Base-by-base conservation (phyloP, 2,888 invertebrate genomes). In the Pterobdella sp. region DNA sequence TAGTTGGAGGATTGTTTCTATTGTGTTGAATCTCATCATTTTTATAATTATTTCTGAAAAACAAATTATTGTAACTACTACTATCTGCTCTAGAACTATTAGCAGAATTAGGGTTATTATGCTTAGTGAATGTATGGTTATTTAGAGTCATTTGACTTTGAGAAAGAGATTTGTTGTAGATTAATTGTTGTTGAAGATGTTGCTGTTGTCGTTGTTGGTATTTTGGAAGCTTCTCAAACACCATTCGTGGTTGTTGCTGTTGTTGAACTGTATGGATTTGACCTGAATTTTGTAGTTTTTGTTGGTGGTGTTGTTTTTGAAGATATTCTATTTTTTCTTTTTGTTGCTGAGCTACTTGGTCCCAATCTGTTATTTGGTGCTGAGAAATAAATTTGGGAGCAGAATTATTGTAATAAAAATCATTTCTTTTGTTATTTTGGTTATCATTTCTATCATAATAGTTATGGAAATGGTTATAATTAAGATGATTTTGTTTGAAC, bases 171-270 rank as follows among this genome's bases (percentile, higher is more conserved):
- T 56, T 56, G 60, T 56, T 56, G 60, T 56, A 56, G 60, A 56
- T 56, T 22, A 56, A 26, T 56, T 56, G 60, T 56, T 56, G 60
- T 3, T 56, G 7, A 3, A 56, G 18, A 22, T 56, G 60, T 56
- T 56, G 60, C 26, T 56, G 60, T n/a, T 56, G 60, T 22, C 60
- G 60, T n/a, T 56, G 14, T n/a, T 56, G 60, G 60, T 56, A 56
- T 26, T 56, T 56, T 4, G 60, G 60, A 4, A 56, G n/a, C n/a
- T 56, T 56, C 60, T 56, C 60, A 56, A 56, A 56, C 18, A 56
- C 26, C 60, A 56, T 4, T 3, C n/a, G 7, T 22, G 60, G n/a
- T 56, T 3, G 60, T 56, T 22, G 60, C 26, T 56, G 60, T 56
- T 56, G 60, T 56, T 56, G 60, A 14, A n/a, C n/a, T n/a, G n/a